Evolutionary conservation across 2,797 vertebrate species (phyloP), one percentile per base, ranked within the genome.

Genomic region (Crypturellus tataupa): DNA sequence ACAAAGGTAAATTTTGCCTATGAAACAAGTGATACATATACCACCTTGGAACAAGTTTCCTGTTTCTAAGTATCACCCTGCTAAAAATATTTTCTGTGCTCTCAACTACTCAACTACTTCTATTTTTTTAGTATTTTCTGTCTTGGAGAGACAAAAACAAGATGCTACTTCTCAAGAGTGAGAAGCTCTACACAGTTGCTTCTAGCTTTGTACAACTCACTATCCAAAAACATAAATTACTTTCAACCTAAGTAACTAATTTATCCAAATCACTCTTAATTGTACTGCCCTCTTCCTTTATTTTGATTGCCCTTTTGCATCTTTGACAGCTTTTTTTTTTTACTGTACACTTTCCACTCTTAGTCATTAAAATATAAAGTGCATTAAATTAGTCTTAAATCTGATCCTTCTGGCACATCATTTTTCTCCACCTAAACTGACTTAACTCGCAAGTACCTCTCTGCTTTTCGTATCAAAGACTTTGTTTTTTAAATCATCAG

Each of bases 21-120:
- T 84, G 83, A 93, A 92, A 91, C 40, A 31, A 83, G 59, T 39
- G 83, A 55, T 55, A 87, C 13, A 89, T 78, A 85, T 56, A 71
- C 53, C 55, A 87, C 23, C 18, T 67, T 64, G 56, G 58, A 82
- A 62, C 11, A 75, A 46, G 40, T 71, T 71, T 83, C 80, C 69
- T 49, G 55, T 68, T 91, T 78, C 68, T 65, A 58, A 71, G 29
- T 51, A 87, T 72, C 89, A 51, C 60, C 15, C 69, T 75, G 33
- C 10, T 85, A 33, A 64, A 92, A 90, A 73, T 85, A 90, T 56
- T 85, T 60, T 82, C 3, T 25, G 35, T 35, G 9, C 16, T 91
- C 39, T 31, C 51, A 92, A 90, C 89, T 55, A 60, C 39, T 31
- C 51, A 92, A 90, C 89, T 55, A 60, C 5, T 82, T 88, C 31